These are phyloP conservation scores for Tetragnatha versicolor DNA, from an alignment of 1,140 invertebrate genomes.

Conservation along the genomic window DNA sequence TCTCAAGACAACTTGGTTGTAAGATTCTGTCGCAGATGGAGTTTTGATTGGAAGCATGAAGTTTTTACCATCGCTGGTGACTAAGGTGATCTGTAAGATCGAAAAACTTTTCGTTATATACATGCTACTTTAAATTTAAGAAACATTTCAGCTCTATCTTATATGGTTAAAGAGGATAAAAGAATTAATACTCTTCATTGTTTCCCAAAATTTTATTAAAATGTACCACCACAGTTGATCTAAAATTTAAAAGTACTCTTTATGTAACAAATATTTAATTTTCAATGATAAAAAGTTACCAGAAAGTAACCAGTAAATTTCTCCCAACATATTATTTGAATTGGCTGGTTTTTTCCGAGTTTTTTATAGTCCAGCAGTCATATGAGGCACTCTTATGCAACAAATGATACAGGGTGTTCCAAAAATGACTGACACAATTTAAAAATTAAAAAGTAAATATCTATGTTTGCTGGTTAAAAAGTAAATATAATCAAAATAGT, in stretches of 20 bases:
- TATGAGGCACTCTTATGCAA: too few relatives aligned
- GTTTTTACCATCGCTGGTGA: constrained; percentile 2
- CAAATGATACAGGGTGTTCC: too few relatives aligned
- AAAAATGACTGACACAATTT: too few relatives aligned
- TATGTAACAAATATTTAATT: not conserved
- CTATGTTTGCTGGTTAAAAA: too few relatives aligned
- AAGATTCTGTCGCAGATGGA: not conserved
- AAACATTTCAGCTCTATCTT: not conserved
- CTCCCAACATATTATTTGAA: too few relatives aligned
- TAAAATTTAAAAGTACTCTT: not conserved
- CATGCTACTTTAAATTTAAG: not conserved
- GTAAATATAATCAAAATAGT: too few relatives aligned
- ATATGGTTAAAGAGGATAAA: not conserved
- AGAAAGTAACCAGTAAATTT: too few relatives aligned
- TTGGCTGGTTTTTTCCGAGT: too few relatives aligned
- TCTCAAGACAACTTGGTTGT: not conserved
- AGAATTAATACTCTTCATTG: not conserved
- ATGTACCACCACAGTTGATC: not conserved
- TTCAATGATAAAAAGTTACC: too few relatives aligned
- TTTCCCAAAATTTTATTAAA: not conserved
- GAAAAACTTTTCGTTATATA: not conserved
- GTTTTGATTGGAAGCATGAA: not conserved
- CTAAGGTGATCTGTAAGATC: not conserved
- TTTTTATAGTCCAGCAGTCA: too few relatives aligned
- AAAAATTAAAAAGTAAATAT: not conserved